Conservation (phyloP, 2,797 vertebrate genomes). For the Typhlichthys eigenmanni region DNA sequence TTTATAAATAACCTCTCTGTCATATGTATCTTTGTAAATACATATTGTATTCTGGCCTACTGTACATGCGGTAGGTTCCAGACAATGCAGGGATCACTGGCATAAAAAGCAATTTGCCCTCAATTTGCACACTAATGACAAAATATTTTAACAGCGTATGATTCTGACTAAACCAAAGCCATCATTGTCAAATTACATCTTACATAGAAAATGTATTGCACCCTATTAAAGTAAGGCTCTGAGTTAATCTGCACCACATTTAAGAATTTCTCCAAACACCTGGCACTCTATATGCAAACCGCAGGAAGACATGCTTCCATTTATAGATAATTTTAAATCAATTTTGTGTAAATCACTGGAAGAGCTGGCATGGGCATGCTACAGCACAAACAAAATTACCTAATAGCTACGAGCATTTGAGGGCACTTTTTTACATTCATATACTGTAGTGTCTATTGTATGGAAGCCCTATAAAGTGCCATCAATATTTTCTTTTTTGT, state of each 20-base stretch:
- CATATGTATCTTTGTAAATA: too few species aligned
- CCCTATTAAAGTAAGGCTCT: conserved; percentile 50
- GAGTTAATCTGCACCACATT: conserved; percentile 57
- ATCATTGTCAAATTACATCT: conserved; percentile 52
- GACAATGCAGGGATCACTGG: conserved; percentile 25
- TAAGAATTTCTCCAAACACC: conserved; percentile 57
- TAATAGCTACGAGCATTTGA: background rate
- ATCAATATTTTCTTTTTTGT: too few species aligned
- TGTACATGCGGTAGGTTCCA: background rate
- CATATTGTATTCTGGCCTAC: too few species aligned
- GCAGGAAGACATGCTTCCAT: conserved; percentile 19
- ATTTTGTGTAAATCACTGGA: conserved; percentile 19
- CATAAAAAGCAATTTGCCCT: conserved; percentile 42
- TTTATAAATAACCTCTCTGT: too few species aligned
- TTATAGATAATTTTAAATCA: conserved; percentile 6
- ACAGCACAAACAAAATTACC: conserved; percentile 3
- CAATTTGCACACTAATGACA: conserved; percentile 24
- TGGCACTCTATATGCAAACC: conserved; percentile 45
- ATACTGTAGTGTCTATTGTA: conserved; percentile 15
- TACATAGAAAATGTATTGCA: conserved; percentile 35
- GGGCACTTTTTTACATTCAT: background rate
- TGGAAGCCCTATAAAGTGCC: too few species aligned
- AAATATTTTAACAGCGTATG: conserved; percentile 26
- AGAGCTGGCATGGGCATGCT: conserved; percentile 11
- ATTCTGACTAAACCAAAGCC: conserved; percentile 47